Percentiles rank a stretch among this genome's conserved stretches.
Conservation (phyloP, 1,140 invertebrate genomes). For the Drosophila orosa region DNA sequence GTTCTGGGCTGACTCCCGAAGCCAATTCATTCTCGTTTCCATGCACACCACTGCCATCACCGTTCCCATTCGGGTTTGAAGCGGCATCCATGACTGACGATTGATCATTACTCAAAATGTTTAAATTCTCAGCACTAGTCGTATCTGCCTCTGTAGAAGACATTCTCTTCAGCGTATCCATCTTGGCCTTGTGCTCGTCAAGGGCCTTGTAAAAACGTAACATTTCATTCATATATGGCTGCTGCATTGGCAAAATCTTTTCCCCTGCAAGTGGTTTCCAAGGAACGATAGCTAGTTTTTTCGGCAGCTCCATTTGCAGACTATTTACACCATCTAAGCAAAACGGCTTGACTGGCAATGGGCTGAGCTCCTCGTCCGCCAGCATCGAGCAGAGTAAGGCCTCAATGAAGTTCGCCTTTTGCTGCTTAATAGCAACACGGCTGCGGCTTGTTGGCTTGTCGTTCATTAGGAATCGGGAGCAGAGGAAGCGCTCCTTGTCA, state of each 20-base stretch:
- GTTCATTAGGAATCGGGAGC: not conserved
- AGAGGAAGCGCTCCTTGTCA: slow-evolving; percentile 13
- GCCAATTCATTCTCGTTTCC: not conserved
- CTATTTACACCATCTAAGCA: not conserved
- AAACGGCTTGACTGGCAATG: not conserved
- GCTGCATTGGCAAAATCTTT: not conserved
- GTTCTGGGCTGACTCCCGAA: not conserved
- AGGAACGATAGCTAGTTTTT: not conserved
- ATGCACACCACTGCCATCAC: not conserved
- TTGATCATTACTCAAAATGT: not conserved
- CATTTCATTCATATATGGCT: slow-evolving; percentile 11
- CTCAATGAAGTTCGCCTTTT: slow-evolving; percentile 22
- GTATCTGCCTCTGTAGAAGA: not conserved
- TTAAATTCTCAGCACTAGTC: not conserved
- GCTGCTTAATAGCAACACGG: not conserved
- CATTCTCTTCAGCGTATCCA: not conserved
- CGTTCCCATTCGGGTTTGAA: not conserved
- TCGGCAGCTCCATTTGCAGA: not conserved
- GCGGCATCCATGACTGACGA: no score
- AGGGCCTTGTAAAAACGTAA: slow-evolving; percentile 36
- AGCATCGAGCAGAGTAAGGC: slow-evolving; percentile 59
- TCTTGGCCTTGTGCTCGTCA: slow-evolving; percentile 21
- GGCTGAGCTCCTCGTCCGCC: slow-evolving; percentile 31
- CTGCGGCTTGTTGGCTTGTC: not conserved
- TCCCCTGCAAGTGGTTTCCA: no score